Evolutionary conservation across 1,140 invertebrate genomes (phyloP).

Genomic region (Sycophila sp.): DNA sequence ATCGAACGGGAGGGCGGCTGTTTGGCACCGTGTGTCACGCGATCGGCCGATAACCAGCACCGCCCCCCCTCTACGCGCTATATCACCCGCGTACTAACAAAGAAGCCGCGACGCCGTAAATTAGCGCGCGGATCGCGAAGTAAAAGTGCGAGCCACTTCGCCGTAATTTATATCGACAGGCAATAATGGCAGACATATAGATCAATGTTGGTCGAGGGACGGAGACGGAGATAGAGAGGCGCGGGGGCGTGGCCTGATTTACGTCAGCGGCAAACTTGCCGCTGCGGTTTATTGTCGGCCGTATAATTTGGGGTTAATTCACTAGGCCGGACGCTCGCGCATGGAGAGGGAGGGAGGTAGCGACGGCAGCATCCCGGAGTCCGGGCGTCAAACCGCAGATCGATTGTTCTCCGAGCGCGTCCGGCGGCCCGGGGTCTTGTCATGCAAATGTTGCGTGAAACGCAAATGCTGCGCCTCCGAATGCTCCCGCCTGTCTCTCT

Average conservation of each 20-base stretch:
- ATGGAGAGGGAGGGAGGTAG: not conserved
- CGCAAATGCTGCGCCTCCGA: constrained; percentile 30
- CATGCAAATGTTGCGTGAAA: constrained; percentile 60
- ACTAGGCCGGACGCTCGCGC: constrained; percentile 39
- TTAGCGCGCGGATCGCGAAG: too few relatives aligned
- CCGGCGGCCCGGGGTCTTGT: constrained; percentile 46
- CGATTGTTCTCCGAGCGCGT: constrained; percentile 26
- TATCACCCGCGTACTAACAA: not conserved
- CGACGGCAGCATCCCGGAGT: constrained; percentile 50
- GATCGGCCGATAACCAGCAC: not conserved
- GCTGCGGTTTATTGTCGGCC: constrained; percentile 60
- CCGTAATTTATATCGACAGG: constrained; percentile 21
- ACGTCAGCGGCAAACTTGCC: constrained; percentile 57
- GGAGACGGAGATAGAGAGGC: not conserved
- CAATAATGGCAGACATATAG: constrained; percentile 3
- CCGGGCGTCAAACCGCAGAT: constrained; percentile 61
- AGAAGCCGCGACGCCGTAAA: not conserved
- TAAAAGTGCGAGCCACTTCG: too few relatives aligned
- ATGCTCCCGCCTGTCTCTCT: too few relatives aligned
- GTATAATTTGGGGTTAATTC: constrained; percentile 67
- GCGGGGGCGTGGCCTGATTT: constrained; percentile 51
- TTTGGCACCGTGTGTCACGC: not conserved
- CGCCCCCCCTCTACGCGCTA: not conserved
- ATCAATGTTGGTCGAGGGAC: too few relatives aligned
- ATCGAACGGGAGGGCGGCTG: too few relatives aligned